Evolutionary conservation across 2,113 vertebrate genomes (phyloP), one percentile per base, ranked within the genome.

Genomic region (Xiphophorus couchianus): DNA sequence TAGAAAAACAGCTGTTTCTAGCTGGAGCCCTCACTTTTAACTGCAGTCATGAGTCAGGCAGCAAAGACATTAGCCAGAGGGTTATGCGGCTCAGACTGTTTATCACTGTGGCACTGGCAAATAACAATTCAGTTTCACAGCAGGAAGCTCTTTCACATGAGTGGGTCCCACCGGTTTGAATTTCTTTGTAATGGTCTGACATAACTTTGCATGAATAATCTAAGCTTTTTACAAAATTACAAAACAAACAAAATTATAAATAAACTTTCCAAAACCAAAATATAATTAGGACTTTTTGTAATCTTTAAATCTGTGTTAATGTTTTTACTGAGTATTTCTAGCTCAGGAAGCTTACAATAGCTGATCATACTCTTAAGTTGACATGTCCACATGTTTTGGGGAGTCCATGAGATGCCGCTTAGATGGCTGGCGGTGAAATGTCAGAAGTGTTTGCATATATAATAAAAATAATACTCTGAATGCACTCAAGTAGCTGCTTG

Each of bases 21-120:
- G 51, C 48, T 63, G 27, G 39, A 72, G 13, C 22, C 13, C 66
- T 22, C 10, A 54, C 28, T 76, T 28, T 76, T 68, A 73, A 73
- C 68, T 74, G 48, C 27, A 66, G 60, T 12, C 39, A 19, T 83
- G 27, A 74, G 42, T 79, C 54, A 70, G 22, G 22, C 37, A n/a
- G 22, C 2, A 29, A 70, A 72, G 15, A 78, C 17, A 29, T 62
- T 27, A 63, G 48, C 44, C 29, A 42, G 1, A 80, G 61, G 71
- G 37, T 19, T 65, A 58, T 27, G 28, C 70, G 70, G 81, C 37
- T 69, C 28, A 69, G 22, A 48, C n/a, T n/a, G 51, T 28, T 65
- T 65, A 71, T 66, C 37, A 33, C 13, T 11, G 14, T 30, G 2
- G 13, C 35, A 37, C 62, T 65, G 29, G 48, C n/a, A 62, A 70